Evolutionary conservation across 2,888 invertebrate genomes (phyloP).

Genomic region (Andrena bucephala): DNA sequence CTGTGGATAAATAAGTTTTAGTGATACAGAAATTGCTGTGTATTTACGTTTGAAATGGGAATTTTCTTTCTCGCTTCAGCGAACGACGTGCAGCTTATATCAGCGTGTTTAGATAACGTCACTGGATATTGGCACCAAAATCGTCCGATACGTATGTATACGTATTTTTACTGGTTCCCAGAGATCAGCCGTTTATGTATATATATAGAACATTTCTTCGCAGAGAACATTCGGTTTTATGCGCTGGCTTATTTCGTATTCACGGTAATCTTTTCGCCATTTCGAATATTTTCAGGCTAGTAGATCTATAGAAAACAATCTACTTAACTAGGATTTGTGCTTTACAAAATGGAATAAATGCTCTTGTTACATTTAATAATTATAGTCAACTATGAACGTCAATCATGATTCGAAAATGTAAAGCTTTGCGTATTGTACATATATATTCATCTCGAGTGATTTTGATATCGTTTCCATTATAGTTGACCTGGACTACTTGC

Average conservation of each 20-base stretch:
- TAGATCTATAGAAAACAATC: too few species aligned
- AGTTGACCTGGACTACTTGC: too few species aligned
- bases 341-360: neutral
- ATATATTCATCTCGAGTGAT: too few species aligned
- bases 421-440: too few species aligned
- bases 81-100: slow-evolving; percentile 6
- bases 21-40: neutral
- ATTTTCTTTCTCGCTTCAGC: neutral
- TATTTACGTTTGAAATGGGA: neutral
- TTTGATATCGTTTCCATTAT: too few species aligned
- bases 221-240: neutral
- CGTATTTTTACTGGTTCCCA: slow-evolving; percentile 29
- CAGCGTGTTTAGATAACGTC: slow-evolving; percentile 29
- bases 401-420: too few species aligned
- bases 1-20: neutral
- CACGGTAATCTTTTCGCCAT: slow-evolving; percentile 2
- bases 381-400: too few species aligned
- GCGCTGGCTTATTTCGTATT: slow-evolving; percentile 21
- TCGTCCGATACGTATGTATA: slow-evolving; percentile 24
- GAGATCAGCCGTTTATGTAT: slow-evolving; percentile 26
- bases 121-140: slow-evolving; percentile 30
- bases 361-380: too few species aligned
- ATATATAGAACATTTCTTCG: neutral
- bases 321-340: neutral
- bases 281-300: neutral